Evolutionary conservation across 2,113 vertebrate genomes (phyloP).

Genomic region (Apodemus sylvaticus): DNA sequence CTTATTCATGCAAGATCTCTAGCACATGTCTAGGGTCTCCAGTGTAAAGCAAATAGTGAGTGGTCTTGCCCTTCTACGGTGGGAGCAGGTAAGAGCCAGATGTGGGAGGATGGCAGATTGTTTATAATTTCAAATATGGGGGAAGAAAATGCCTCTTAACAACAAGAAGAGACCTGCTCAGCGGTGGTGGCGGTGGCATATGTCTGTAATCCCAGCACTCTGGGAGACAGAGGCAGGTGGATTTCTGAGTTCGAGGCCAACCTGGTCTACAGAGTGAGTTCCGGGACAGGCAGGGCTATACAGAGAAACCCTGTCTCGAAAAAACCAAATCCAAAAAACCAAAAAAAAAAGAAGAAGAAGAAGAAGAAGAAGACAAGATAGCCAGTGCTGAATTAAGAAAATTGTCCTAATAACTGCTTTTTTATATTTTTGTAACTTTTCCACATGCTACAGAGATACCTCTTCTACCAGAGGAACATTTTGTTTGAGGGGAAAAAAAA

Average conservation of each 20-base stretch:
- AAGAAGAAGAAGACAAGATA: no score
- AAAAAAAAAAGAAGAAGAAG: no score
- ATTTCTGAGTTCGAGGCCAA: no score
- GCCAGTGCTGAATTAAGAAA: not conserved
- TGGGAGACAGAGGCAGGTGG: no score
- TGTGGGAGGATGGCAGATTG: not conserved
- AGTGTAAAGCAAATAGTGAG: not conserved
- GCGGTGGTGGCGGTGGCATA: no score
- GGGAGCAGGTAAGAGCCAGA: not conserved
- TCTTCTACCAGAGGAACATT: not conserved
- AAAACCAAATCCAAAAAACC: no score
- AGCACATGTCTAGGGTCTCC: not conserved
- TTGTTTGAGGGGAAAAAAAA: not conserved
- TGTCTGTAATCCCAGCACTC: no score
- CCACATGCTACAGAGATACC: not conserved
- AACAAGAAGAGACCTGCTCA: not conserved
- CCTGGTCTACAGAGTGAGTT: no score
- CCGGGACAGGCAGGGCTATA: no score
- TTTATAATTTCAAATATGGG: not conserved
- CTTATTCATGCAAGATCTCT: not conserved
- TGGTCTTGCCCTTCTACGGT: not conserved
- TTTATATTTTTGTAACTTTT: not conserved
- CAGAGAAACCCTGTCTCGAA: no score
- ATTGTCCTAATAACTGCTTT: fast-evolving
- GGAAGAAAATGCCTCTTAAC: not conserved